phyloP scores from a whole-genome alignment of 2,888 invertebrate species.

The Folsomia manolachei region DNA sequence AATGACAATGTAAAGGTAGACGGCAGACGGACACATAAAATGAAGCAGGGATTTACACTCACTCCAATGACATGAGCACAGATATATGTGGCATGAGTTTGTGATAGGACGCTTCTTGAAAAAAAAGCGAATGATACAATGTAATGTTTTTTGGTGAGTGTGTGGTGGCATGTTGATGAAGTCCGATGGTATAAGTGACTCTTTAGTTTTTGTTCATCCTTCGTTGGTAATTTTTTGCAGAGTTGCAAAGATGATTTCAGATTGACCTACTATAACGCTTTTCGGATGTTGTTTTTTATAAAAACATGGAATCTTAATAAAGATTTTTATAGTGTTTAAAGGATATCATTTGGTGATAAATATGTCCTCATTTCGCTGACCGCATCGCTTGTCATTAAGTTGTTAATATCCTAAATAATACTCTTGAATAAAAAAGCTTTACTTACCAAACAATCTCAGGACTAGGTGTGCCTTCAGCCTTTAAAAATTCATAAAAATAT shows the following conservation, averaged over 20 bases:
- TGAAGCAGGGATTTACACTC: too few species aligned
- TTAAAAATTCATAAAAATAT: too few species aligned
- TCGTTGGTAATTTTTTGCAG: too few species aligned
- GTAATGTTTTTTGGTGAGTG: not conserved
- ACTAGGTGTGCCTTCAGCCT: constrained; percentile 92
- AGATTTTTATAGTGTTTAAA: not conserved
- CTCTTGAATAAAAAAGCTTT: constrained; percentile 54
- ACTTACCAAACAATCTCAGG: constrained; percentile 96
- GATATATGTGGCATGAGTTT: too few species aligned
- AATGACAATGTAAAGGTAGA: constrained; percentile 2
- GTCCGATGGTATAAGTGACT: constrained; percentile 1
- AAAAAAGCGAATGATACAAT: not conserved
- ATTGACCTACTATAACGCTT: not conserved
- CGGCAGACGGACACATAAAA: too few species aligned
- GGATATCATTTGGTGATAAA: too few species aligned
- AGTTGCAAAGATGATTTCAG: not conserved
- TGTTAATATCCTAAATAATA: not conserved
- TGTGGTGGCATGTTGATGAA: not conserved
- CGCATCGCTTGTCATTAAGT: not conserved
- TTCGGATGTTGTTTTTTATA: not conserved
- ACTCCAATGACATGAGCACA: too few species aligned
- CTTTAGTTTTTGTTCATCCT: not conserved
- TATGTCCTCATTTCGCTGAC: too few species aligned
- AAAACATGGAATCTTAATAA: not conserved
- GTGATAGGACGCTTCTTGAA: not conserved